Percentiles rank a stretch among this genome's conserved stretches.
These are phyloP conservation scores for Misgurnus mizolepis DNA, from an alignment of 2,113 vertebrate genomes.

Conservation along the genomic window DNA sequence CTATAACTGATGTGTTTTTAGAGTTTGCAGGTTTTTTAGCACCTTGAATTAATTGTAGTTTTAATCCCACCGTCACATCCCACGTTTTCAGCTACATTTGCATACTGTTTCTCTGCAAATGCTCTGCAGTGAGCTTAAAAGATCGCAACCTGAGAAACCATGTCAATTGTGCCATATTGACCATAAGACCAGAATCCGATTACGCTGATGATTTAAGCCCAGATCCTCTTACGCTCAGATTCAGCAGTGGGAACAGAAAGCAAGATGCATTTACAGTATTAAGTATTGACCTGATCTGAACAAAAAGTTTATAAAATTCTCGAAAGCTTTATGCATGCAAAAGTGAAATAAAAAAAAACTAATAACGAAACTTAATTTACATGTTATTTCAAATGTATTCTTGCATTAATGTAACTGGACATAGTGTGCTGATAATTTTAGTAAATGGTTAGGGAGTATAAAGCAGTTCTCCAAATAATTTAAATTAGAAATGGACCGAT, in stretches of 20 bases:
- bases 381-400: not conserved
- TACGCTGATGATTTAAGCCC: slow-evolving; percentile 72
- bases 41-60: not conserved
- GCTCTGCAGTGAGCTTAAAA: slow-evolving; percentile 68
- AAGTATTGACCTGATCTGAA: not conserved
- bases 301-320: not conserved
- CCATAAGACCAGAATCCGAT: slow-evolving; percentile 69
- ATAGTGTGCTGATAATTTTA: not conserved
- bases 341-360: not conserved
- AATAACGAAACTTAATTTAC: not conserved
- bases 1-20: not conserved
- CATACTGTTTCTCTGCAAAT: not conserved
- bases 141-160: slow-evolving; percentile 66
- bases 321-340: not conserved
- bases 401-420: not conserved
- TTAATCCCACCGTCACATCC: not conserved
- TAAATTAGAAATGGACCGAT: slow-evolving; percentile 15
- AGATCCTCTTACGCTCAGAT: slow-evolving; percentile 64
- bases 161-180: slow-evolving; percentile 64
- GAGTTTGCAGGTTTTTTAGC: not conserved
- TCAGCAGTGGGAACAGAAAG: slow-evolving; percentile 45
- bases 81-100: not conserved
- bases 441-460: not conserved
- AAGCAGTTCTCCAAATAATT: slow-evolving; percentile 22
- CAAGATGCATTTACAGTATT: not conserved